Conservation (phyloP, 2,113 vertebrate genomes). For the Phrynosoma platyrhinos region DNA sequence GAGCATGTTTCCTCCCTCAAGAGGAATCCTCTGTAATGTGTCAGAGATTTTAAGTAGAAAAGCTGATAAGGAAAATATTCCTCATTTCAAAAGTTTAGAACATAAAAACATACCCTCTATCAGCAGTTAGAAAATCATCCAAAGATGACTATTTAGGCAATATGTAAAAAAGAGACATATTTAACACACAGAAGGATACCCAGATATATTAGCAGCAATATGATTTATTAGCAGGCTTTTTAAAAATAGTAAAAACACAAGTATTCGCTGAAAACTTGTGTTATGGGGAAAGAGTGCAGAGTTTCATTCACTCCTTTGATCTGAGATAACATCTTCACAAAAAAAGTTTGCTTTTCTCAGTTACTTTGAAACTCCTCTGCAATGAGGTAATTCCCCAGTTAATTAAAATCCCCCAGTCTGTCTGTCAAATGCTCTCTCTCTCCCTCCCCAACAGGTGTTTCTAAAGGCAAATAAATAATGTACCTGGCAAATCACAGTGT, state of each 20-base stretch:
- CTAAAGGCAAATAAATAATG: conserved; percentile 56
- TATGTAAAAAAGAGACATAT: background rate
- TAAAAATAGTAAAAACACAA: background rate
- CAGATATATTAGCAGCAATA: conserved; percentile 3
- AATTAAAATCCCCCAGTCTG: background rate
- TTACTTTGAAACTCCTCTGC: background rate
- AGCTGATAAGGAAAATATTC: background rate
- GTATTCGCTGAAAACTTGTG: background rate
- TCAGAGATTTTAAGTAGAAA: background rate
- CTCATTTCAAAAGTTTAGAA: background rate
- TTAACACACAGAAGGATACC: background rate
- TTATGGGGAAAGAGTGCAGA: background rate
- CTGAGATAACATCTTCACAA: background rate
- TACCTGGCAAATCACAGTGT: conserved; percentile 56
- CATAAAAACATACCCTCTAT: background rate
- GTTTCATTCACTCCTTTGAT: background rate
- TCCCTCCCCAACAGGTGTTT: background rate
- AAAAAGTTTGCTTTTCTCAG: background rate
- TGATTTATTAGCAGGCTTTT: conserved; percentile 20
- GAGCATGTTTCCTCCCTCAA: background rate
- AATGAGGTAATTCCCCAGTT: background rate
- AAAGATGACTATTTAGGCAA: background rate
- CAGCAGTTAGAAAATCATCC: background rate
- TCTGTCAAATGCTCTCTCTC: too few relatives aligned
- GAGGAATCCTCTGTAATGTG: background rate